phyloP scores from a whole-genome alignment of 30 jellyfish, hydroid and myxozoan genomes.

The Pseudorhiza aurosa region DNA sequence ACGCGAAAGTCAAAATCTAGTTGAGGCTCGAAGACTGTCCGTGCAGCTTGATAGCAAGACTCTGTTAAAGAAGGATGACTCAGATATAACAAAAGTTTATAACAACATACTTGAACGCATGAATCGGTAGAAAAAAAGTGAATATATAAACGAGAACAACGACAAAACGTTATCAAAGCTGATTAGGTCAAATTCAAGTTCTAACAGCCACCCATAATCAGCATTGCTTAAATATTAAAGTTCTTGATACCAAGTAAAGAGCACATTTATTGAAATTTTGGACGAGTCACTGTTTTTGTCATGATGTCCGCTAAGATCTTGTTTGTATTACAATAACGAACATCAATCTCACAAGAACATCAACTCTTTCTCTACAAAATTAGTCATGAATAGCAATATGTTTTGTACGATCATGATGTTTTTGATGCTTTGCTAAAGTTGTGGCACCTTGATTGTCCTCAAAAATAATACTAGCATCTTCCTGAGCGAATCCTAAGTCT shows the following conservation, averaged over 20 bases:
- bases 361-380: conserved; percentile 40
- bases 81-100: no score
- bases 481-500: conserved; percentile 12
- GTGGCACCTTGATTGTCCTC: conserved; percentile 64
- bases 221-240: background rate
- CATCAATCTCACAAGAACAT: conserved; percentile 21
- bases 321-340: conserved; percentile 33
- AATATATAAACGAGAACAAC: conserved; percentile 1
- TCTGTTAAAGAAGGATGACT: no score
- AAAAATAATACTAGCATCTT: conserved; percentile 20
- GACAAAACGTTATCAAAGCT: background rate
- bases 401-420: conserved; percentile 42
- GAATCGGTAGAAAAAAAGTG: no score
- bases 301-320: conserved; percentile 46
- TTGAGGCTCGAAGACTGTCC: no score
- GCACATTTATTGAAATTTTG: conserved; percentile 10
- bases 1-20: no score
- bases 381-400: conserved; percentile 49
- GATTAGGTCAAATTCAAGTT: background rate
- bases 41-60: no score
- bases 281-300: conserved; percentile 42
- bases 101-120: no score
- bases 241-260: conserved; percentile 17
- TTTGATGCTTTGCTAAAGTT: conserved; percentile 24
- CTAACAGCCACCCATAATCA: conserved; percentile 30